Evolutionary conservation across 1,140 invertebrate genomes (phyloP).

Genomic region (Hyphantria cunea): DNA sequence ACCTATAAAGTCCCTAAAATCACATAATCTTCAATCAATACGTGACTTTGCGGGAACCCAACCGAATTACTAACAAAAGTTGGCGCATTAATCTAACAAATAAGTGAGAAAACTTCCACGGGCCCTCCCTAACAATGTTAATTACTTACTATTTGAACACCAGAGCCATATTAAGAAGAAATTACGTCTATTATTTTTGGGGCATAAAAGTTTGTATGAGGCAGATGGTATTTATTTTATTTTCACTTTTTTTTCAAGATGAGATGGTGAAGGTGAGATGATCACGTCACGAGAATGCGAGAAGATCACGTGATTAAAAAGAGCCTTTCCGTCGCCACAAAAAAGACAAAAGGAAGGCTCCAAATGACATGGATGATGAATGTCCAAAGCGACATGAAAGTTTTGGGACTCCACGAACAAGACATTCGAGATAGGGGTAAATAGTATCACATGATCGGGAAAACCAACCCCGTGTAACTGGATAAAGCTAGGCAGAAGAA

Average conservation of each 20-base stretch:
- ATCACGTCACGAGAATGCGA: too few species aligned
- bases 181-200: conserved; percentile 15
- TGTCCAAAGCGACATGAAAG: too few species aligned
- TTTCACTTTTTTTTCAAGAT: background rate
- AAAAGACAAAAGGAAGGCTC: too few species aligned
- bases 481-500: too few species aligned
- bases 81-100: conserved; percentile 24
- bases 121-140: conserved; percentile 14
- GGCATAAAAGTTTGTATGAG: background rate
- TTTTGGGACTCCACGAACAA: too few species aligned
- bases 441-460: too few species aligned
- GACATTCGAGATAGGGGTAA: too few species aligned
- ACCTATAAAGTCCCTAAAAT: conserved; percentile 22
- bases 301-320: too few species aligned
- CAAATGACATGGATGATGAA: too few species aligned
- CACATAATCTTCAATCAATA: conserved; percentile 25
- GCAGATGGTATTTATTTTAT: background rate
- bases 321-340: too few species aligned
- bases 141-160: conserved; percentile 27
- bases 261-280: too few species aligned
- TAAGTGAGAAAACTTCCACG: conserved; percentile 23
- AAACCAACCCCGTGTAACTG: too few species aligned
- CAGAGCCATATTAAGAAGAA: background rate
- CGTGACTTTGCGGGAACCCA: conserved; percentile 14
- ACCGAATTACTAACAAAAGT: conserved; percentile 13